Conservation (phyloP, 2,113 vertebrate genomes). For the Charadrius vociferus region DNA sequence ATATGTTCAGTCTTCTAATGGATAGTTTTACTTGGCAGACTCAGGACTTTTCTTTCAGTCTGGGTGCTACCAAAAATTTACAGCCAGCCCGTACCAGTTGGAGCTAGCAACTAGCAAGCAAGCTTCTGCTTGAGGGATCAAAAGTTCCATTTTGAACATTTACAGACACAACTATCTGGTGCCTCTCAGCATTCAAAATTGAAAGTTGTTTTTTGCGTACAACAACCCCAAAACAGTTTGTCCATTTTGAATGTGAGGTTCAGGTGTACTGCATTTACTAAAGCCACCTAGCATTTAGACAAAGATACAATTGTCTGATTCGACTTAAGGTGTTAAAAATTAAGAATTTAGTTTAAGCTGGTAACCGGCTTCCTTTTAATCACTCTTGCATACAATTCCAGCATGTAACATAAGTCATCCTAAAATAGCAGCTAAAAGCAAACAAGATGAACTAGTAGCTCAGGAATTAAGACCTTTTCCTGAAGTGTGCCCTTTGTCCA, state of each 20-base stretch:
- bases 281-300: neutral
- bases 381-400: neutral
- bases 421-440: neutral
- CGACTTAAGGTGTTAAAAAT: neutral
- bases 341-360: neutral
- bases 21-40: neutral
- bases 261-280: neutral
- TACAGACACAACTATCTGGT: neutral
- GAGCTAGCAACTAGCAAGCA: neutral
- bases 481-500: neutral
- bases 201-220: neutral
- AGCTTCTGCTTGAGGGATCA: neutral
- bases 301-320: neutral
- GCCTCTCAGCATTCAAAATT: neutral
- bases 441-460: neutral
- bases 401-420: neutral
- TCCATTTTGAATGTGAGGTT: neutral
- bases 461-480: neutral
- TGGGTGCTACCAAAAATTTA: neutral
- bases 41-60: neutral
- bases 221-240: neutral
- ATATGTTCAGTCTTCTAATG: neutral
- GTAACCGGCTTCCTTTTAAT: neutral
- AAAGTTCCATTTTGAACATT: neutral
- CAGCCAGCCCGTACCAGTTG: neutral